A percentile compares a stretch with the other conserved stretches of the same genome.
These are phyloP conservation scores for Steatocranus sp. DNA, from an alignment of 2,797 vertebrate species.

Conservation along the genomic window DNA sequence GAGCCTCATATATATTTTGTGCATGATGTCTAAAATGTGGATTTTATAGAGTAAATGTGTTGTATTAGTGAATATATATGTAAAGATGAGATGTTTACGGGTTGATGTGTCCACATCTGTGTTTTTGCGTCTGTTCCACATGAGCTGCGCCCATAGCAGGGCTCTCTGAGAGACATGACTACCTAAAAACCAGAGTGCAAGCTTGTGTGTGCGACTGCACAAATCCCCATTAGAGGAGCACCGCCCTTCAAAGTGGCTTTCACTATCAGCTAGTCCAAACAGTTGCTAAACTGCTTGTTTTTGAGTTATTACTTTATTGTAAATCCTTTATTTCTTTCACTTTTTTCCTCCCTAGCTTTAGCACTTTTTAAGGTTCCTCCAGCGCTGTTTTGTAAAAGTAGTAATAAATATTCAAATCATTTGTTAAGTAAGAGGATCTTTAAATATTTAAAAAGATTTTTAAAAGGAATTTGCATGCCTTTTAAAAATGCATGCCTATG, in stretches of 20 bases:
- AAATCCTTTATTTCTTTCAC: background rate
- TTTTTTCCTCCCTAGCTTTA: background rate
- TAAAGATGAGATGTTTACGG: background rate
- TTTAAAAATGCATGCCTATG: background rate
- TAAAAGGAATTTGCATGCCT: background rate
- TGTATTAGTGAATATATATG: background rate
- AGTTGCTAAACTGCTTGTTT: background rate
- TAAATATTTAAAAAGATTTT: background rate
- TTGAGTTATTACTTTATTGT: background rate
- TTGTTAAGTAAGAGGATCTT: background rate
- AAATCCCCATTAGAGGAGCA: background rate
- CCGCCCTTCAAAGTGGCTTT: background rate
- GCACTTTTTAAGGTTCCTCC: background rate
- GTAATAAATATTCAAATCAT: background rate
- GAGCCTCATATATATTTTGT: background rate
- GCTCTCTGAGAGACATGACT: background rate
- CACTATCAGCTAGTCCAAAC: background rate
- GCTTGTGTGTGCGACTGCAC: background rate
- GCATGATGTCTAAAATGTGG: accelerated
- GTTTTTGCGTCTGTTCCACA: background rate
- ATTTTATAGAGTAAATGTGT: background rate
- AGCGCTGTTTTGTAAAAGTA: background rate
- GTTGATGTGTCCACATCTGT: background rate
- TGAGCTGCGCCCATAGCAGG: background rate
- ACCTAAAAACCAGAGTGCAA: background rate